Evolutionary conservation across 2,888 invertebrate species (phyloP).

Genomic region (Palloptera scutellata): DNA sequence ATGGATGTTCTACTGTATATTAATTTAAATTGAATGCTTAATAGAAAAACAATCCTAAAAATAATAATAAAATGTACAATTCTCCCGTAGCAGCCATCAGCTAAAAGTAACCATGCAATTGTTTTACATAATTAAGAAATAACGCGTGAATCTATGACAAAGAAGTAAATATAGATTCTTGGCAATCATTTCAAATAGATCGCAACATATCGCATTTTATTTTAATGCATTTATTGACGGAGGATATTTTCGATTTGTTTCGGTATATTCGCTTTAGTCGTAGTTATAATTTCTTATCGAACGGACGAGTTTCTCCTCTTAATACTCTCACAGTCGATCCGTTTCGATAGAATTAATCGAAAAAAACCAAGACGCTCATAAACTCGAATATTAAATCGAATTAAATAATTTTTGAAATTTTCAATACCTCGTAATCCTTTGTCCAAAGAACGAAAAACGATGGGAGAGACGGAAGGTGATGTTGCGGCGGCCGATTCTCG

Average conservation of each 20-base stretch:
- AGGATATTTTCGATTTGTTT: conserved; percentile 47
- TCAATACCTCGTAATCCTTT: conserved; percentile 13
- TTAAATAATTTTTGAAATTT: background rate
- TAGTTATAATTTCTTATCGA: conserved; percentile 63
- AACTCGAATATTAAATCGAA: background rate
- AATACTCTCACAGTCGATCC: conserved; percentile 51
- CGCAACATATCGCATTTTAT: conserved; percentile 24
- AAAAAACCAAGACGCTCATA: conserved; percentile 10
- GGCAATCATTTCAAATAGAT: conserved; percentile 47
- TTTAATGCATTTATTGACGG: conserved; percentile 34
- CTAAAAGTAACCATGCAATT: conserved; percentile 28
- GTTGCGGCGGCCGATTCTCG: conserved; percentile 52
- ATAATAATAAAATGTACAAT: background rate
- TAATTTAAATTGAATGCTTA: conserved; percentile 1
- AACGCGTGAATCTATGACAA: conserved; percentile 43
- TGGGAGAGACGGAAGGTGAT: conserved; percentile 63
- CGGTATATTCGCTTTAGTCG: conserved; percentile 58
- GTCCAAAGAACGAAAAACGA: conserved; percentile 46
- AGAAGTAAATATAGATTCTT: conserved; percentile 49
- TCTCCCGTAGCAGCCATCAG: conserved; percentile 19
- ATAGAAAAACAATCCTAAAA: conserved; percentile 36
- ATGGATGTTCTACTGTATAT: background rate
- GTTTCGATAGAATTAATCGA: conserved; percentile 46
- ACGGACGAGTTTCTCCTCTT: conserved; percentile 57
- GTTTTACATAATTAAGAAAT: conserved; percentile 49